A percentile compares a stretch with the other conserved stretches of the same genome.
These are phyloP conservation scores for Charanyca ferruginea DNA, from an alignment of 2,888 invertebrate genomes.

Conservation along the genomic window DNA sequence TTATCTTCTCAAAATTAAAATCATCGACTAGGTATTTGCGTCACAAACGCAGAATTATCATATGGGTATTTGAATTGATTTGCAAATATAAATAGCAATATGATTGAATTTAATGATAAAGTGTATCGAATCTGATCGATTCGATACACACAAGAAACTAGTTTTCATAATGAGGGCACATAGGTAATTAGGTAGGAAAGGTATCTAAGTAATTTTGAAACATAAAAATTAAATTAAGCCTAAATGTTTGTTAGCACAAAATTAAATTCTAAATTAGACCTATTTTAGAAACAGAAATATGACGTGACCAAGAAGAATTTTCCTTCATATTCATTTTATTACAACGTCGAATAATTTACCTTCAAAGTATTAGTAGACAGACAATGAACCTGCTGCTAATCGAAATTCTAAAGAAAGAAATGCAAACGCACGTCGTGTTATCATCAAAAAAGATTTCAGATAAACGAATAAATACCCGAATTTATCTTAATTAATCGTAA, in stretches of 20 bases:
- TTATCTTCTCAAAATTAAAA: slow-evolving; percentile 4
- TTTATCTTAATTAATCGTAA: slow-evolving; percentile 48
- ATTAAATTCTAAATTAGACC: not conserved
- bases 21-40: slow-evolving; percentile 16
- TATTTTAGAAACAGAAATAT: slow-evolving; percentile 7
- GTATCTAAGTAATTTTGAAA: not conserved
- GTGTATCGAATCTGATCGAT: slow-evolving; percentile 34
- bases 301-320: slow-evolving; percentile 1
- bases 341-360: slow-evolving; percentile 13
- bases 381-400: slow-evolving; percentile 14
- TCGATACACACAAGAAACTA: slow-evolving; percentile 21
- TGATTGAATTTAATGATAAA: slow-evolving; percentile 20
- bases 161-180: slow-evolving; percentile 27
- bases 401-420: slow-evolving; percentile 26
- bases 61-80: slow-evolving; percentile 22
- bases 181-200: slow-evolving; percentile 8
- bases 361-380: slow-evolving; percentile 17
- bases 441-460: slow-evolving; percentile 44
- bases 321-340: slow-evolving; percentile 2
- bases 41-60: slow-evolving; percentile 22
- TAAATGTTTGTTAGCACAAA: not conserved
- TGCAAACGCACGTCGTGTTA: slow-evolving; percentile 11
- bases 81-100: slow-evolving; percentile 31
- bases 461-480: slow-evolving; percentile 32
- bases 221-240: not conserved